A percentile compares a stretch with the other conserved stretches of the same genome.
phyloP scores from a whole-genome alignment of 37 sponge, comb jelly and placozoan genomes.

The Halichondria panicea region DNA sequence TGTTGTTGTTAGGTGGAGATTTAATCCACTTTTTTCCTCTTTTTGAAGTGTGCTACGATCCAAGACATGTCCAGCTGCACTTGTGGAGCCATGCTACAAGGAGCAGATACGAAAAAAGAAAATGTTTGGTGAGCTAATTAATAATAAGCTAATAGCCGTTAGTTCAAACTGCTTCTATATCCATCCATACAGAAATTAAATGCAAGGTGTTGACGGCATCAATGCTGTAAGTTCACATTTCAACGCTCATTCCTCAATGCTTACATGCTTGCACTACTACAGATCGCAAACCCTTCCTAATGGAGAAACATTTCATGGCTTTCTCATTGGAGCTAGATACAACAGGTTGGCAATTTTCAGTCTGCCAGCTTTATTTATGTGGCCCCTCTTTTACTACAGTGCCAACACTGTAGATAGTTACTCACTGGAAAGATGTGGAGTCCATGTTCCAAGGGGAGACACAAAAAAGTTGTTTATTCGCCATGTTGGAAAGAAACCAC shows the following conservation, averaged over 20 bases:
- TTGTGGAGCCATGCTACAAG: constrained; percentile 18
- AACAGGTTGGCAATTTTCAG: constrained; percentile 39
- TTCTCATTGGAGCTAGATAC: constrained; percentile 58
- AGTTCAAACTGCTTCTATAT: background rate
- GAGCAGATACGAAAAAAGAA: constrained; percentile 14
- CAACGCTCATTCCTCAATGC: background rate
- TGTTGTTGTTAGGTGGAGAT: background rate
- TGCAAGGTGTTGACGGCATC: constrained; percentile 3
- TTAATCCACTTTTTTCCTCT: background rate
- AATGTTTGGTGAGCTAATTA: constrained; percentile 15
- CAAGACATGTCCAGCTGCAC: background rate
- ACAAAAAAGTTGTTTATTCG: constrained; percentile 12
- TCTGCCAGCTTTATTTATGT: background rate
- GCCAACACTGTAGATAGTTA: constrained; percentile 35
- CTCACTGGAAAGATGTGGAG: constrained; percentile 22
- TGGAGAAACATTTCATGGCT: constrained; percentile 41
- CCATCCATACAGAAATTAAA: background rate
- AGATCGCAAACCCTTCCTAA: background rate
- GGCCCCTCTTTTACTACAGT: constrained; percentile 2
- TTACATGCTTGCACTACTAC: background rate
- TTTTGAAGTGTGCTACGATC: constrained; percentile 15
- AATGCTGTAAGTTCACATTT: constrained; percentile 4
- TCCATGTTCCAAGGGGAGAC: constrained; percentile 32
- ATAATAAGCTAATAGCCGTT: background rate
- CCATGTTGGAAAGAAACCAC: no score